Conservation (phyloP, 1,140 invertebrate genomes). For the Diuraphis noxia region DNA sequence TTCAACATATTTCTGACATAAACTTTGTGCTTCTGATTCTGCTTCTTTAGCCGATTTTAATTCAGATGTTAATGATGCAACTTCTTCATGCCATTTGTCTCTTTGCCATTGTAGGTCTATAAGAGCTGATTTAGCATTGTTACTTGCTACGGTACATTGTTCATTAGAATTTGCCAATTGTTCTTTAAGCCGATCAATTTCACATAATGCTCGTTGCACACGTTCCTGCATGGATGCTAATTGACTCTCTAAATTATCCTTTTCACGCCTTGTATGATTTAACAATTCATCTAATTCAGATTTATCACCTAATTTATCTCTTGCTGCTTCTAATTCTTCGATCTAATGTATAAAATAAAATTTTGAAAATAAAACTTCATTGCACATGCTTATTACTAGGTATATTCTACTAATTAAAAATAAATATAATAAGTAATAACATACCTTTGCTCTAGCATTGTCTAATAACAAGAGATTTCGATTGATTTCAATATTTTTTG, state of each 20-base stretch:
- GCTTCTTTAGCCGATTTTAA: slow-evolving; percentile 72
- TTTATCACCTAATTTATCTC: slow-evolving; percentile 65
- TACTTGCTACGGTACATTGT: slow-evolving; percentile 77
- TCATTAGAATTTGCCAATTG: slow-evolving; percentile 75
- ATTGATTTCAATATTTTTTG: slow-evolving; percentile 72
- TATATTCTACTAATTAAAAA: background rate
- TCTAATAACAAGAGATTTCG: slow-evolving; percentile 77
- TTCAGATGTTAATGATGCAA: slow-evolving; percentile 70
- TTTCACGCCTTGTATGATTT: slow-evolving; percentile 71
- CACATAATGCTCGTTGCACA: slow-evolving; percentile 74
- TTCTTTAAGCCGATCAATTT: slow-evolving; percentile 74
- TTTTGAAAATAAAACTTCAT: background rate
- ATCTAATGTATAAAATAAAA: slow-evolving; percentile 59
- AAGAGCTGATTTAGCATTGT: slow-evolving; percentile 79
- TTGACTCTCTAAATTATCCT: slow-evolving; percentile 71
- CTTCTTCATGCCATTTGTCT: slow-evolving; percentile 74
- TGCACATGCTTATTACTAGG: background rate
- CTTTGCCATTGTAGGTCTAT: slow-evolving; percentile 79
- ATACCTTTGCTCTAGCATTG: slow-evolving; percentile 73
- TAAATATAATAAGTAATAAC: slow-evolving; percentile 3
- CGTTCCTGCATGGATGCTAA: slow-evolving; percentile 77
- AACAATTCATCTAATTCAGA: slow-evolving; percentile 73
- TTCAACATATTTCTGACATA: slow-evolving; percentile 75
- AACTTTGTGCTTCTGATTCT: slow-evolving; percentile 69
- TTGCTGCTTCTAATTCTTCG: slow-evolving; percentile 67